Base-by-base conservation (phyloP, 2,797 vertebrate genomes). In the Catamblyrhynchus diadema region DNA sequence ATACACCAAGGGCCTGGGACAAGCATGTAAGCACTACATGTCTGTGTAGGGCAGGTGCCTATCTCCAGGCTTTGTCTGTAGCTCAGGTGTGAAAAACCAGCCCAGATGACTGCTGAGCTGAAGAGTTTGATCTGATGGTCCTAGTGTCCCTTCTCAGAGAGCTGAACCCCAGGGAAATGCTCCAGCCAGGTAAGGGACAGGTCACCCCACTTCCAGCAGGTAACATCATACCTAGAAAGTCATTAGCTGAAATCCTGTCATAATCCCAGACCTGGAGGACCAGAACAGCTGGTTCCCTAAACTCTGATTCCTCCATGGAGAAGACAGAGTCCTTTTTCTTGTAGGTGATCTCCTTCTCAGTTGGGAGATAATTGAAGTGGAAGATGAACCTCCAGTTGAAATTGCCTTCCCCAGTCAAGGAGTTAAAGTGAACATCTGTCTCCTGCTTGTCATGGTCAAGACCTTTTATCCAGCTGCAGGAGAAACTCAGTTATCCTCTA, bases 371-470 rank as follows among this genome's bases (percentile, higher is more conserved):
- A 97, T 98, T 98, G 44, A 99, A 99, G 60, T 88, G 97, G 81
- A 99, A 99, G 71, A 99, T 95, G 59, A 99, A 99, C 86, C 99
- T 98, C 99, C 99, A 99, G 96, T 99, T 99, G 97, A 99, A 99
- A 97, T 99, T 99, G 75, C 99, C 99, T 97, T 99, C 99, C 54
- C 99, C 99, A 0, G 99, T 99, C 95, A 99, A 96, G 53, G 99
- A 99, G 97, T 98, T 99, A 77, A 99, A 99, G 97, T 99, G 99
- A 86, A 99, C 99, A 2, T 99, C 99, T 0, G 99, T 99, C 97
- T 99, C 99, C 97, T 99, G 99, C 86, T 98, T 99, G n/a, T 99
- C 98, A 1, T 97, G 96, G n/a, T 99, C 98, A 75, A 99, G 95
- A n/a, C 99, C 99, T 95, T 99, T 99, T 75, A 99, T 98, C 99